phyloP scores from a whole-genome alignment of 35 echinoderm and acorn worm species.

The Lytechinus pictus region DNA sequence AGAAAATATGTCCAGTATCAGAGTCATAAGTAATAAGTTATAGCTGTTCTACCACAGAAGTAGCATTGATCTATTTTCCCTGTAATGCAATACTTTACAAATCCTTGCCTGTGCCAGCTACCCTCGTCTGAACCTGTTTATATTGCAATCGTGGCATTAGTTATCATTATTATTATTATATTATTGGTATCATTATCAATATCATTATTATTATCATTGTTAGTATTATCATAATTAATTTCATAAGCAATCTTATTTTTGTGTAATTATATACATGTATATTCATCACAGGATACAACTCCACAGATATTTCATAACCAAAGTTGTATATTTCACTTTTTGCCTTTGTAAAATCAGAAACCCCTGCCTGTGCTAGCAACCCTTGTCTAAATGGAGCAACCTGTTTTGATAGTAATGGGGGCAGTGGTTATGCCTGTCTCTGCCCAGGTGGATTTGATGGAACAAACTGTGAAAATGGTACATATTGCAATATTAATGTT shows the following conservation, averaged over 20 bases:
- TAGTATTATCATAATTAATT: too few relatives aligned
- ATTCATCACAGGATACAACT: too few relatives aligned
- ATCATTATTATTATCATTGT: too few relatives aligned
- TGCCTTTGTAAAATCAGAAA: neutral
- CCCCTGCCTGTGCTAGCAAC: constrained; percentile 7
- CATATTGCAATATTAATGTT: neutral
- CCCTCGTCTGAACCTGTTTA: constrained; percentile 61
- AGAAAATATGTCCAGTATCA: too few relatives aligned
- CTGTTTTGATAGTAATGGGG: constrained; percentile 43
- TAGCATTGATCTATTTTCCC: too few relatives aligned
- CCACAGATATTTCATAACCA: too few relatives aligned
- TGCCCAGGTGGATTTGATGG: constrained; percentile 44
- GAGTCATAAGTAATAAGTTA: too few relatives aligned
- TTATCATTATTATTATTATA: too few relatives aligned
- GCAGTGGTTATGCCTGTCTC: constrained; percentile 29
- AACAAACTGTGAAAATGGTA: constrained; percentile 42
- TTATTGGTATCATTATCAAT: too few relatives aligned
- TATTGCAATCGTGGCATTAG: constrained; percentile 28
- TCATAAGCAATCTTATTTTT: too few relatives aligned
- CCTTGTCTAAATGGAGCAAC: constrained; percentile 31
- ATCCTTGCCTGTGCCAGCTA: constrained; percentile 38
- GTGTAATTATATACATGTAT: too few relatives aligned
- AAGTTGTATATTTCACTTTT: neutral
- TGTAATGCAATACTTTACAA: neutral
- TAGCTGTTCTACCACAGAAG: too few relatives aligned